Conservation (phyloP, 2,888 invertebrate species). For the Drosophila cyrtoloma region DNA sequence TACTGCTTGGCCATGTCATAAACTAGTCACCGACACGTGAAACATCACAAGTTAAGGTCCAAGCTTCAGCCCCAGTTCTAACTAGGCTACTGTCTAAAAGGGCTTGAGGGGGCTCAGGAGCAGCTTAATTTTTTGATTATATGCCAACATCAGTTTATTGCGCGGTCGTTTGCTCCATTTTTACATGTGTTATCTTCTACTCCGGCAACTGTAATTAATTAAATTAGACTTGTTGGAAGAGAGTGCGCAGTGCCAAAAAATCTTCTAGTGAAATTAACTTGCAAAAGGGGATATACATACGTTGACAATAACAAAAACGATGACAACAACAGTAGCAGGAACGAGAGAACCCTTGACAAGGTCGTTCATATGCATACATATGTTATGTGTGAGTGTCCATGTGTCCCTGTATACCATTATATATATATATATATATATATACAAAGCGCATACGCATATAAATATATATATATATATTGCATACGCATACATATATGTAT, state of each 20-base stretch:
- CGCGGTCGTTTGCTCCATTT: conserved; percentile 26
- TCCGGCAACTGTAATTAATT: conserved; percentile 73
- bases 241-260: conserved; percentile 24
- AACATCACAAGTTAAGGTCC: conserved; percentile 21
- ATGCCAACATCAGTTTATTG: conserved; percentile 70
- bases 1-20: conserved; percentile 46
- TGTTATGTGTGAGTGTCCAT: conserved; percentile 13
- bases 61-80: background rate
- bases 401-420: background rate
- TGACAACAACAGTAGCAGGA: conserved; percentile 15
- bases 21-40: conserved; percentile 53
- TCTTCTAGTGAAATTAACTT: conserved; percentile 54
- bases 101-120: background rate
- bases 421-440: background rate
- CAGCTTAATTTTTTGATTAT: conserved; percentile 57
- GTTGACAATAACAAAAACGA: conserved; percentile 35
- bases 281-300: conserved; percentile 27
- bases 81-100: background rate
- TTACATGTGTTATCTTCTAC: conserved; percentile 58
- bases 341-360: conserved; percentile 45
- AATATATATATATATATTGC: background rate
- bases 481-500: background rate
- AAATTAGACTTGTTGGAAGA: conserved; percentile 60
- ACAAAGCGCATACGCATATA: background rate
- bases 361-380: conserved; percentile 29